A percentile compares a stretch with the other conserved stretches of the same genome.
Evolutionary conservation across 2,797 vertebrate species (phyloP).

Genomic region (Rhynchotus rufescens): DNA sequence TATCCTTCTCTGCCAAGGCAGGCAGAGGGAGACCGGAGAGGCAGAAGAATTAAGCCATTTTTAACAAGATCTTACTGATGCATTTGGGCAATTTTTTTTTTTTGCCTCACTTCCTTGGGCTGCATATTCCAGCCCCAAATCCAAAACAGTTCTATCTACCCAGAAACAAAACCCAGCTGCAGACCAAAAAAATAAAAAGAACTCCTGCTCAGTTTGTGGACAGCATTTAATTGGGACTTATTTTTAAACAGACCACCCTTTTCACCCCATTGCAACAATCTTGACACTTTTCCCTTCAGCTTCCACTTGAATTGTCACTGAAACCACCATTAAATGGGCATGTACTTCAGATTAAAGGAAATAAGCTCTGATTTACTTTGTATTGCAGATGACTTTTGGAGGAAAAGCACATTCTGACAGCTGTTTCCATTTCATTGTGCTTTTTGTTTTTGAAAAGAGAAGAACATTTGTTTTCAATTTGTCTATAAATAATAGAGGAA

Average conservation of each 20-base stretch:
- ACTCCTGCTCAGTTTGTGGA: background rate
- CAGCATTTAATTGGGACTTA: background rate
- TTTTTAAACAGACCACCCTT: background rate
- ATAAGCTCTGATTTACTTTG: conserved; percentile 61
- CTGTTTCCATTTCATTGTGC: conserved; percentile 84
- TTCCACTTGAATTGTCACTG: conserved; percentile 25
- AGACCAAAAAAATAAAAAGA: background rate
- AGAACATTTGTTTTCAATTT: conserved; percentile 87
- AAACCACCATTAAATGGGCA: conserved; percentile 81
- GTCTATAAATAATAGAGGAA: conserved; percentile 88
- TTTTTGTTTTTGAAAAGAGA: conserved; percentile 63
- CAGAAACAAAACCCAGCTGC: background rate
- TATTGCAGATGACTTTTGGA: conserved; percentile 71
- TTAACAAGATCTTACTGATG: background rate
- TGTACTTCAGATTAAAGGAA: conserved; percentile 78
- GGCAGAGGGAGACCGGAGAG: background rate
- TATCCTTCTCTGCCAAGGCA: background rate
- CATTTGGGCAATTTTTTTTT: background rate
- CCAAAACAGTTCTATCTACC: background rate
- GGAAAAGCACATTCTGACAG: conserved; percentile 84
- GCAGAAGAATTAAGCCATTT: background rate
- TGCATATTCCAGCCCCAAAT: background rate
- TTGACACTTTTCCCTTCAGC: conserved; percentile 28
- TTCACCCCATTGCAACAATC: background rate
- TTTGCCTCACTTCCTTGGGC: background rate